Evolutionary conservation across 2,888 invertebrate genomes (phyloP), one percentile per base, ranked within the genome.

Genomic region (Platynereis dumerilii): DNA sequence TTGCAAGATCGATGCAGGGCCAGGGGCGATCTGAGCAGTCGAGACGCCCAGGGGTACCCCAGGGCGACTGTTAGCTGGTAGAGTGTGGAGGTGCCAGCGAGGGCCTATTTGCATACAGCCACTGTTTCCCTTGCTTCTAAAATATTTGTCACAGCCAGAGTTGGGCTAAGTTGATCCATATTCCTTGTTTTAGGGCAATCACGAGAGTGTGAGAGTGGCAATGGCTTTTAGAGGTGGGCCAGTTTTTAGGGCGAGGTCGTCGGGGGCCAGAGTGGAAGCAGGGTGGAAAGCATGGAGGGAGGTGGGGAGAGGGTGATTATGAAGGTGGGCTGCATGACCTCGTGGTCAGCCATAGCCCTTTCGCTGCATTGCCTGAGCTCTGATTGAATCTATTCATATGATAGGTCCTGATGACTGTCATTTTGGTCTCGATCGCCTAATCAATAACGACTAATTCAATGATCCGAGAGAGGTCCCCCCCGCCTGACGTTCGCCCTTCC

Each of bases 381-480:
- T 61, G 61, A 61, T 61, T 61, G 61, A 61, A 61, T 61, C 61
- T 54, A 61, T 61, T 61, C 53, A 61, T 61, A 61, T 61, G 48
- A 61, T 61, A 61, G 54, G 61, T 54, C 54, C 52, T 61, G 61
- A 61, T 61, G 54, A 61, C 61, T 61, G 61, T 61, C 61, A 61
- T 61, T 53, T 17, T 39, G 10, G n/a, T 27, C 39, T 22, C 28
- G 54, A 61, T 61, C 52, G 39, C 54, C 39, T 39, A 54, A 54
- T 61, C 61, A 54, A 61, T 61, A 52, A 29, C 24, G 42, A 27
- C 61, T 54, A 61, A 61, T 61, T 61, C 54, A 34, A 61, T 61
- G 54, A 54, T 34, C 29, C 39, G 48, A 7, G 20, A 7, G n/a
- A 48, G n/a, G 20, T 3, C 22, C 48, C 5, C n/a, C 7, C 20